Conservation (phyloP, 1,140 invertebrate genomes). For the Habropoda laboriosa region DNA sequence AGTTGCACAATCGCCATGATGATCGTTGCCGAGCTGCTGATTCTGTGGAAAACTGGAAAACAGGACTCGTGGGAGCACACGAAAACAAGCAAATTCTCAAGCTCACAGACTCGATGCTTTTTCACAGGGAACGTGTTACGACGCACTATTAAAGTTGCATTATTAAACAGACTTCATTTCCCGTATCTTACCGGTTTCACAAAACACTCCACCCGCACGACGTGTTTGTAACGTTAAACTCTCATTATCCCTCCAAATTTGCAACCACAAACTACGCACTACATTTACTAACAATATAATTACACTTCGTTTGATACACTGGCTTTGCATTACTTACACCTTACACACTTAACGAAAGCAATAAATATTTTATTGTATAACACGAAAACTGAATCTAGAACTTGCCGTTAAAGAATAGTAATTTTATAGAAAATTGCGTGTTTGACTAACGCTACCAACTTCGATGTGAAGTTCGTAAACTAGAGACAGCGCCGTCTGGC, state of each 20-base stretch:
- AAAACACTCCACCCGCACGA: not conserved
- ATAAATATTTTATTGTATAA: not conserved
- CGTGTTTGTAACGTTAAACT: not conserved
- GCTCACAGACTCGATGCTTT: not conserved
- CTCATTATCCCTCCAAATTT: not conserved
- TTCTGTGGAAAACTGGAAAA: not conserved
- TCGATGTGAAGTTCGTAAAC: not conserved
- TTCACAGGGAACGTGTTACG: not conserved
- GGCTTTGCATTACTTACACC: not conserved
- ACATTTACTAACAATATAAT: not conserved
- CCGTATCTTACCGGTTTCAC: not conserved
- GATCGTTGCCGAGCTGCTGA: not conserved
- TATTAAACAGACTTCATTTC: not conserved
- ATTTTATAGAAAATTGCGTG: not conserved
- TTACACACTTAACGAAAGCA: no score
- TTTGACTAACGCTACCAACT: not conserved
- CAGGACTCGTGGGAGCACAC: not conserved
- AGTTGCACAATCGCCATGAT: not conserved
- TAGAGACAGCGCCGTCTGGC: no score
- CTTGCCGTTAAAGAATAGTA: not conserved
- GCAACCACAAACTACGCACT: not conserved
- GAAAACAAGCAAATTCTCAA: not conserved
- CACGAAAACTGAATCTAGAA: not conserved
- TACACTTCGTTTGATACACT: not conserved
- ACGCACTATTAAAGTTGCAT: not conserved